Base-by-base conservation (phyloP, 2,797 vertebrate species). In the Lerista edwardsae region DNA sequence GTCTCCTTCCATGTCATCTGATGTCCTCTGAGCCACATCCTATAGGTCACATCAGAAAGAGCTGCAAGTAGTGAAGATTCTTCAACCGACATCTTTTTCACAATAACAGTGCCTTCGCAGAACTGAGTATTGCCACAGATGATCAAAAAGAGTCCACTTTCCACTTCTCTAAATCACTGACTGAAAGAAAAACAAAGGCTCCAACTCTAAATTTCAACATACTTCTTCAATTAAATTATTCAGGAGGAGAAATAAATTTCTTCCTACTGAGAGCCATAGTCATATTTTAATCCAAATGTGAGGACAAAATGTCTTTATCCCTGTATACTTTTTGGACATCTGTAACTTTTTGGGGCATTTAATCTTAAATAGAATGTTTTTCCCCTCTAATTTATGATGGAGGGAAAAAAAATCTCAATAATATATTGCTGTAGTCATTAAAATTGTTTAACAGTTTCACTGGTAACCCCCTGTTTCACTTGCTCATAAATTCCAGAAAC, bases 391-490 rank as follows among this genome's bases (percentile, higher is more conserved):
- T 94, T 93, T 94, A 92, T 93, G 86, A 84, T 2, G 71, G 21
- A 31, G 75, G 64, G 78, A 80, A 80, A 90, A 86, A 84, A 87
- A 82, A 89, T 86, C 73, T 86, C 74, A 64, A 62, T 82, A 81
- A 86, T 86, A 81, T 86, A 86, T 86, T 71, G 68, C 74, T 77
- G 73, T 41, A 84, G 91, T 94, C 92, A 89, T 93, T 94, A 93
- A 93, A 92, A 86, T 88, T 94, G 91, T 88, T 92, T 90, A 92
- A 27, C 0, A 91, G 87, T 89, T 94, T 92, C 78, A 89, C 82
- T 84, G 90, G 82, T 94, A 94, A 92, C 75, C 84, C 90, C 88
- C 79, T 90, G 92, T 91, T 93, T 82, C 73, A 68, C 87, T 81
- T 19, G 67, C 47, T 77, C 74, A 61, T 81, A 87, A 47, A 92